Conservation (phyloP, 35 echinoderm and acorn worm species). For the Eucidaris tribuloides region DNA sequence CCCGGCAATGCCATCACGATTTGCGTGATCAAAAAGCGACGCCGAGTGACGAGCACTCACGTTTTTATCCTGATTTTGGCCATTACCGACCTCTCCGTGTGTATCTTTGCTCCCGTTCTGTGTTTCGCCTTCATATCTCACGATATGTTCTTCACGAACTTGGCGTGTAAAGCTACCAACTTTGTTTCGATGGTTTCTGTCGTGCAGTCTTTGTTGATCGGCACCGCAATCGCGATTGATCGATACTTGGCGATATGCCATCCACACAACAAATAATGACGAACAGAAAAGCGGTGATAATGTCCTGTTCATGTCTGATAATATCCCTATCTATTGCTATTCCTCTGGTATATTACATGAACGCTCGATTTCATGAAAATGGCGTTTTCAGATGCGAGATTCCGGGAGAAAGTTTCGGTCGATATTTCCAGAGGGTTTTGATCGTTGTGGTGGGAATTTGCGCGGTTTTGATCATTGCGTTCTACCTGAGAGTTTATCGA, state of each 20-base stretch:
- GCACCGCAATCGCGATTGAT: neutral
- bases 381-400: neutral
- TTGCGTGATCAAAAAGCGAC: neutral
- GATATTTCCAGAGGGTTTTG: neutral
- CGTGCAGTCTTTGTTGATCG: neutral
- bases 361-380: neutral
- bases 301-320: neutral
- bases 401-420: neutral
- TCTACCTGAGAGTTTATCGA: neutral
- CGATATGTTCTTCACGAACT: neutral
- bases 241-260: neutral
- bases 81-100: neutral
- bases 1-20: neutral
- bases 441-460: neutral
- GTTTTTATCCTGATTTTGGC: neutral
- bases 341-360: neutral
- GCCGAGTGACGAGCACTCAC: neutral
- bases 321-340: neutral
- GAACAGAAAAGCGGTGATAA: neutral
- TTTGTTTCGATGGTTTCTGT: neutral
- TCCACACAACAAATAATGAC: neutral
- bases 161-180: neutral
- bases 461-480: neutral
- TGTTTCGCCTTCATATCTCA: neutral
- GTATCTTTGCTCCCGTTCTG: neutral